Evolutionary conservation across 2,888 invertebrate species (phyloP).

Genomic region (Physocephala rufipes): DNA sequence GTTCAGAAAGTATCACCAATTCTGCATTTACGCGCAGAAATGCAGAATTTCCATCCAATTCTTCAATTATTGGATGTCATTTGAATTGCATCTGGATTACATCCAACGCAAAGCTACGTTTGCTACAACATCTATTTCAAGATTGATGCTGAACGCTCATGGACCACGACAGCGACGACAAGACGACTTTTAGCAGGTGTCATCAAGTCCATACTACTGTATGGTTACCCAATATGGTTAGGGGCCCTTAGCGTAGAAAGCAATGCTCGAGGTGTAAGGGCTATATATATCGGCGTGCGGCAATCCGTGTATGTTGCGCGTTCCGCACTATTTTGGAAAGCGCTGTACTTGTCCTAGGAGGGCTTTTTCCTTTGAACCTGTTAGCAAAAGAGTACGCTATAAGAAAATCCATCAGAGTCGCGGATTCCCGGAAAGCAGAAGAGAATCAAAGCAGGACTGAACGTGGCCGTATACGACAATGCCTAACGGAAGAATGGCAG

Average conservation of each 20-base stretch:
- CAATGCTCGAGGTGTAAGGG: background rate
- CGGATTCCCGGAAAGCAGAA: no score
- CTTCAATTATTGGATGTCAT: background rate
- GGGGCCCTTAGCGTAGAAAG: background rate
- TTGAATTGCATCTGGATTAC: background rate
- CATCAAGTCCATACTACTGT: slow-evolving; percentile 1
- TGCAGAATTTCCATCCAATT: no score
- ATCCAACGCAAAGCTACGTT: background rate
- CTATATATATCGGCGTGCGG: no score
- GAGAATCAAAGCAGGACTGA: background rate
- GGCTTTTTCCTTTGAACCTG: no score
- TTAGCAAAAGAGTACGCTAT: no score
- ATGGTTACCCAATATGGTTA: slow-evolving; percentile 2
- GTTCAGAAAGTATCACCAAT: no score
- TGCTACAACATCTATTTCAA: background rate
- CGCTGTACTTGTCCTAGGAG: no score
- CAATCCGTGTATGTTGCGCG: no score
- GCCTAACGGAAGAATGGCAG: background rate
- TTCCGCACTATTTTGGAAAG: no score
- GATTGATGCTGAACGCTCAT: background rate
- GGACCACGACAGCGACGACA: background rate
- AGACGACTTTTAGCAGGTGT: slow-evolving; percentile 1
- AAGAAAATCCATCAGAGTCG: no score
- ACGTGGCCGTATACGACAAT: background rate
- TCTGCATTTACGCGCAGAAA: no score